Percentiles rank a stretch among this genome's conserved stretches.
phyloP scores from a whole-genome alignment of 2,888 invertebrate genomes.

The Brachyptera risi region DNA sequence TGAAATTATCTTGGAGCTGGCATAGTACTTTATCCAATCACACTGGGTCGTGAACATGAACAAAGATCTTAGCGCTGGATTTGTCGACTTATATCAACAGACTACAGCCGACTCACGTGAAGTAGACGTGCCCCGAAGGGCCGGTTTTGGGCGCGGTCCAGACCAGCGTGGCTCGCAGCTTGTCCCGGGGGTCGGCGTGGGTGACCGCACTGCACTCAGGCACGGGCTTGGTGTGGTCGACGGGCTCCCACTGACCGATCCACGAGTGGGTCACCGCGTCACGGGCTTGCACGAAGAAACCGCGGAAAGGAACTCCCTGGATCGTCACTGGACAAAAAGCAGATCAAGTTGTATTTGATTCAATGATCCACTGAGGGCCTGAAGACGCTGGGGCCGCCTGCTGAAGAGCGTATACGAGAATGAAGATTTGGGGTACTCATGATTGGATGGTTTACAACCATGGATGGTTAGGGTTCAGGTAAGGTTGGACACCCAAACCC shows the following conservation, averaged over 20 bases:
- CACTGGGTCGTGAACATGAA: too few species aligned
- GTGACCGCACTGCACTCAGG: conserved; percentile 77
- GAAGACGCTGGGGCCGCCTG: too few species aligned
- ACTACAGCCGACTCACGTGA: conserved; percentile 81
- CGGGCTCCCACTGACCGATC: conserved; percentile 70
- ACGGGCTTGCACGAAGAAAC: conserved; percentile 80
- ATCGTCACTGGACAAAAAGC: conserved; percentile 55
- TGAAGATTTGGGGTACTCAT: too few species aligned
- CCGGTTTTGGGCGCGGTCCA: conserved; percentile 69
- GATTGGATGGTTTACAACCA: neutral
- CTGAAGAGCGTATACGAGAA: too few species aligned
- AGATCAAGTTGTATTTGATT: neutral
- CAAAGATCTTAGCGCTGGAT: too few species aligned
- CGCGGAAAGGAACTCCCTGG: conserved; percentile 60
- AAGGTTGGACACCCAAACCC: too few species aligned
- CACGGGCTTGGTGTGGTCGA: conserved; percentile 69
- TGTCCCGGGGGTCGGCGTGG: conserved; percentile 71
- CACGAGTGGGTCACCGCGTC: conserved; percentile 67
- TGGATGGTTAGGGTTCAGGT: too few species aligned
- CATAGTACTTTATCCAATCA: too few species aligned
- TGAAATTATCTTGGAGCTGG: too few species aligned
- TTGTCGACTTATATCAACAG: too few species aligned
- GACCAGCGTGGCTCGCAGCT: conserved; percentile 64
- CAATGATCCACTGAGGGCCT: neutral
- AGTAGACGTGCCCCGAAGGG: conserved; percentile 64